Evolutionary conservation across 23 tunicate species (phyloP), one percentile per base, ranked within the genome.

Genomic region (Ciona savignyi): DNA sequence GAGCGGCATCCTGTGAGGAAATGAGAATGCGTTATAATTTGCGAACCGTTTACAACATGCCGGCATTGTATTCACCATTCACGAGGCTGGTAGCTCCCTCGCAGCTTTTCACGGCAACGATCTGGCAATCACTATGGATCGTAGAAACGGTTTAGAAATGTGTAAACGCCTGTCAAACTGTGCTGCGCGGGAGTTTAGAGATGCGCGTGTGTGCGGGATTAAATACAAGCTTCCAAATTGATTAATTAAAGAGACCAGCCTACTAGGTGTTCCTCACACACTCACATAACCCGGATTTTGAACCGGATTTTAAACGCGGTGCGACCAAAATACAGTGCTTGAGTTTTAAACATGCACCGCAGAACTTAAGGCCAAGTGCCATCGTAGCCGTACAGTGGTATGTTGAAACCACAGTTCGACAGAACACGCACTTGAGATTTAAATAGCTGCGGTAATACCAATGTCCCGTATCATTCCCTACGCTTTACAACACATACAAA

Each of bases 211-310:
- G 11, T 15, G 9, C 15, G 56, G 11, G 15, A 42, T 6, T 42
- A 15, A 42, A 42, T 42, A 42, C 9, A 42, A 6, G 56, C 56
- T 15, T 42, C 15, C 15, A 42, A 9, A 42, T 6, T 42, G 15
- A 42, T 42, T 42, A 42, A 42, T 6, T 15, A 6, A 42, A 9
- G 15, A 34, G 49, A 63, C 68, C 73, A 51, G 32, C 73, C n/a
- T n/a, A n/a, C n/a, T n/a, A n/a, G n/a, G n/a, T n/a, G n/a, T n/a
- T n/a, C n/a, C n/a, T n/a, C n/a, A n/a, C n/a, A n/a, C n/a, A n/a
- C n/a, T n/a, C n/a, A n/a, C n/a, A n/a, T 22, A 33, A 69, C 49
- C 73, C 73, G 73, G 73, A 69, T 69, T 69, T 69, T n/a, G 30
- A 66, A 27, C 70, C 70, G 70, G 70, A 32, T 27, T 27, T 28